These are phyloP conservation scores for Neuroscelio doddi DNA, from an alignment of 2,888 invertebrate genomes.

Conservation along the genomic window DNA sequence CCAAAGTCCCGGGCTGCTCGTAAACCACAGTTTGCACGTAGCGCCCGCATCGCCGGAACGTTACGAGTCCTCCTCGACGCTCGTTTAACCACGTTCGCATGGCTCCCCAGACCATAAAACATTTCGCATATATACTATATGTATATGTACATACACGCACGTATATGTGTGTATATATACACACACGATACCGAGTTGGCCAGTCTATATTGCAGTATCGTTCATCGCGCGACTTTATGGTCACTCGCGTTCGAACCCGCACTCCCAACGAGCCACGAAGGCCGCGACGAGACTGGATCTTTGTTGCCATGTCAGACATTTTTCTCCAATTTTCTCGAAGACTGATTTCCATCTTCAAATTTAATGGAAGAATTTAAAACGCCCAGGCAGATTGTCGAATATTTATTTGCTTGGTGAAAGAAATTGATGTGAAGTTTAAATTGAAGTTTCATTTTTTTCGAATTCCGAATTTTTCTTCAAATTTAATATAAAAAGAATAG, in stretches of 20 bases:
- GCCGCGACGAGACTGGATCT: slow-evolving; percentile 3
- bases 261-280: slow-evolving; percentile 32
- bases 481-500: too few species aligned
- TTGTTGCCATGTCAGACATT: slow-evolving; percentile 5
- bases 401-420: too few species aligned
- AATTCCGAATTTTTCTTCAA: too few species aligned
- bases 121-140: slow-evolving; percentile 43
- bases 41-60: slow-evolving; percentile 28
- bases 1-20: slow-evolving; percentile 29
- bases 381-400: too few species aligned
- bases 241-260: slow-evolving; percentile 39
- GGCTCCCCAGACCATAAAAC: slow-evolving; percentile 54
- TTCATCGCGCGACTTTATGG: slow-evolving; percentile 61
- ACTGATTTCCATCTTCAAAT: too few species aligned
- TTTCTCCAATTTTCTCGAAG: background rate
- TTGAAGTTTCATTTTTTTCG: too few species aligned
- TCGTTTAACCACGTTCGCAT: slow-evolving; percentile 49
- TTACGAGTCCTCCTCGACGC: slow-evolving; percentile 35
- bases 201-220: slow-evolving; percentile 51
- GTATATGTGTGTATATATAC: background rate
- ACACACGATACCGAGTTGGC: background rate
- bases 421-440: too few species aligned
- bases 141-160: slow-evolving; percentile 24
- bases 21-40: slow-evolving; percentile 31
- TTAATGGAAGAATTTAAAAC: too few species aligned